Percentiles rank a stretch among this genome's conserved stretches.
phyloP scores from a whole-genome alignment of 2,797 vertebrate species.

The Sphenopsis melanotis region DNA sequence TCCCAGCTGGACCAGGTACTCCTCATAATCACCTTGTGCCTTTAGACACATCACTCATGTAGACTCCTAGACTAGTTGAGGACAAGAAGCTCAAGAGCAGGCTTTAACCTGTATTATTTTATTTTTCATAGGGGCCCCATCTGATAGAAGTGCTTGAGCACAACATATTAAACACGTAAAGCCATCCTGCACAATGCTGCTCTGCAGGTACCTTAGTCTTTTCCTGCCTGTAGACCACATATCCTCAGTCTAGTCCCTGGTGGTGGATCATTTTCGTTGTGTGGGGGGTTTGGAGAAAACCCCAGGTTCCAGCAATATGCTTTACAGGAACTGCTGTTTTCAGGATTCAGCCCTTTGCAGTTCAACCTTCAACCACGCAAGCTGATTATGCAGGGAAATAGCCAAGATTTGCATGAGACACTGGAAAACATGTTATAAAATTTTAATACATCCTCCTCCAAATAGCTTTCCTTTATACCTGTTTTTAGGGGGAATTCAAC shows the following conservation, averaged over 20 bases:
- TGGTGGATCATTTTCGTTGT: background rate
- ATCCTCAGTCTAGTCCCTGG: background rate
- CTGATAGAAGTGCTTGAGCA: background rate
- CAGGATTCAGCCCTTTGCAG: background rate
- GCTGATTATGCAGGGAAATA: background rate
- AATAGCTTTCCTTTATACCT: background rate
- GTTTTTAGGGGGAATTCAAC: background rate
- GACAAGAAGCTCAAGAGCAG: background rate
- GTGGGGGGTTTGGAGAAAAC: background rate
- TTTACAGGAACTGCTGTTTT: background rate
- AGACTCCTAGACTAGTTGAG: background rate
- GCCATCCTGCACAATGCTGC: background rate
- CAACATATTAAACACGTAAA: background rate
- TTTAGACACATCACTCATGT: background rate
- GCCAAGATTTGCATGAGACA: background rate
- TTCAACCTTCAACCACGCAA: background rate
- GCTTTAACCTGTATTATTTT: background rate
- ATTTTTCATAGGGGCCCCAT: background rate
- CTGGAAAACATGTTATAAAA: background rate
- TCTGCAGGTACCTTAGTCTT: background rate
- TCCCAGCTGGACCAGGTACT: background rate
- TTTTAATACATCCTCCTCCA: background rate
- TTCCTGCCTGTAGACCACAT: background rate
- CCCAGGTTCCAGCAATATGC: background rate
- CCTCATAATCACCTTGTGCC: fast-evolving